Evolutionary conservation across 1,140 invertebrate genomes (phyloP).

Genomic region (Bombus sylvicola): DNA sequence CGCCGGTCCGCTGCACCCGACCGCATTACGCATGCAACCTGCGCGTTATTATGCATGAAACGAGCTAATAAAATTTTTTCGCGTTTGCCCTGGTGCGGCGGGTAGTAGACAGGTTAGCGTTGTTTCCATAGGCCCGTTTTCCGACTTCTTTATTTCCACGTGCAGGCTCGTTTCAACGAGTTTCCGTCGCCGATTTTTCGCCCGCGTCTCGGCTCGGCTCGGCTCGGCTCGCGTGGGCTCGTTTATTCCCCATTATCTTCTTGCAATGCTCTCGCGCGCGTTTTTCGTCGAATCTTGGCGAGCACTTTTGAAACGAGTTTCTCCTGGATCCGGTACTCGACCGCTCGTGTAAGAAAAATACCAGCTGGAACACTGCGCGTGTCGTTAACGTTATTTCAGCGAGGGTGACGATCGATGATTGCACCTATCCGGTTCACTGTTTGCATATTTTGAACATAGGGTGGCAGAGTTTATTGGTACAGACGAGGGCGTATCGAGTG

Average conservation of each 20-base stretch:
- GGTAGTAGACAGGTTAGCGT: background rate
- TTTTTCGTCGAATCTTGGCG: slow-evolving; percentile 10
- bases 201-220: background rate
- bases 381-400: background rate
- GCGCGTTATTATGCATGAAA: slow-evolving; percentile 40
- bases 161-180: background rate
- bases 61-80: slow-evolving; percentile 40
- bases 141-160: slow-evolving; percentile 1
- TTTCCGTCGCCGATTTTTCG: slow-evolving; percentile 42
- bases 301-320: slow-evolving; percentile 13
- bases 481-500: background rate
- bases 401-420: slow-evolving; percentile 3
- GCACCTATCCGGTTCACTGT: background rate
- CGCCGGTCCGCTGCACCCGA: background rate
- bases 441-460: background rate
- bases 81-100: background rate
- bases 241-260: slow-evolving; percentile 42
- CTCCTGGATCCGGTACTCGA: background rate
- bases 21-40: slow-evolving; percentile 32
- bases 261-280: background rate
- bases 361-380: too few relatives aligned
- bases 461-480: background rate
- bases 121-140: background rate
- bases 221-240: slow-evolving; percentile 29
- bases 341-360: background rate